Conservation (phyloP, 2,888 invertebrate genomes). For the Leucoptera coffeella region DNA sequence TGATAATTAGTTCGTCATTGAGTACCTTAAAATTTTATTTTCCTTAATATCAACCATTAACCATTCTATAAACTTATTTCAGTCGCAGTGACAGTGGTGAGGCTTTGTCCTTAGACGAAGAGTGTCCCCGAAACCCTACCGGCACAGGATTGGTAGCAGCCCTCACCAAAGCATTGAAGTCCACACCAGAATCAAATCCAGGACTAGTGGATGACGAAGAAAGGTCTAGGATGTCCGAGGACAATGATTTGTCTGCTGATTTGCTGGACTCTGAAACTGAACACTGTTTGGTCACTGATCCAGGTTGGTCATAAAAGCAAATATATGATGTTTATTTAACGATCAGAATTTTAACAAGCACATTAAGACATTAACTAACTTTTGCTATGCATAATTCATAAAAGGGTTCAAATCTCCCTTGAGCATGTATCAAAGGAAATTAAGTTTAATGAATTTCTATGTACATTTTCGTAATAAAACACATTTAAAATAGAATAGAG, state of each 20-base stretch:
- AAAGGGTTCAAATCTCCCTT: too few relatives aligned
- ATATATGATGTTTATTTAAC: too few relatives aligned
- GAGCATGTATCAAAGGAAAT: too few relatives aligned
- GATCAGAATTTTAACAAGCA: too few relatives aligned
- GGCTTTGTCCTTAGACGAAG: constrained; percentile 59
- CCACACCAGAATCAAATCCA: constrained; percentile 8
- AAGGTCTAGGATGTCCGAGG: constrained; percentile 28
- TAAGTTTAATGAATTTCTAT: too few relatives aligned
- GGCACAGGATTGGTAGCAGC: constrained; percentile 68
- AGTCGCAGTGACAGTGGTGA: constrained; percentile 64
- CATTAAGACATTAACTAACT: too few relatives aligned
- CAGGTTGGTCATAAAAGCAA: constrained; percentile 51
- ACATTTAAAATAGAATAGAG: too few relatives aligned
- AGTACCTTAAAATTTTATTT: too few relatives aligned
- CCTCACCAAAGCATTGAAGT: constrained; percentile 17
- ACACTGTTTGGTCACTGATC: constrained; percentile 76
- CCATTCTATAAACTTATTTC: constrained; percentile 3
- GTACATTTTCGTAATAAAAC: too few relatives aligned
- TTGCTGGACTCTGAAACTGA: constrained; percentile 78
- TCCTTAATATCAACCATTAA: too few relatives aligned
- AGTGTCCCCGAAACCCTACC: constrained; percentile 31
- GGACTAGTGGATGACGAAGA: constrained; percentile 22
- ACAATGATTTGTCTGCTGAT: constrained; percentile 71
- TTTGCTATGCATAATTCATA: too few relatives aligned
- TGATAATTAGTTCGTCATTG: too few relatives aligned